Percentiles rank a stretch among this genome's conserved stretches.
These are phyloP conservation scores for Shinisaurus crocodilurus DNA, from an alignment of 2,113 vertebrate genomes.

Conservation along the genomic window DNA sequence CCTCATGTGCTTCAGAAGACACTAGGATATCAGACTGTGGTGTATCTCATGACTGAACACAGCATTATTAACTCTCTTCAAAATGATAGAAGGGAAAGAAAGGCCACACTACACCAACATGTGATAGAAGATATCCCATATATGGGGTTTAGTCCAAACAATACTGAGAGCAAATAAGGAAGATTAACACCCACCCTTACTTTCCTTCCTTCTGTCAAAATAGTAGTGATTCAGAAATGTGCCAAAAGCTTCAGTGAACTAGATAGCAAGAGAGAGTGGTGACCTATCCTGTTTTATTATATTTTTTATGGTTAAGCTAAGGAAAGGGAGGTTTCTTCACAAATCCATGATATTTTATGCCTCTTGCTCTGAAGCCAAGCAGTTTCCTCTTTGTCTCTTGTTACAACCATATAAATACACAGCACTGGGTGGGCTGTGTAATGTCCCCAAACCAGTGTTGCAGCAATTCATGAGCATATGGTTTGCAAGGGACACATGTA, in stretches of 20 bases:
- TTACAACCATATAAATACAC: conserved; percentile 20
- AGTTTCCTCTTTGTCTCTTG: conserved; percentile 10
- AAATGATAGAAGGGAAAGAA: neutral
- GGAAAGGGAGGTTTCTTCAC: conserved; percentile 51
- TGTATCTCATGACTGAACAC: neutral
- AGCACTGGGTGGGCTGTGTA: conserved; percentile 30
- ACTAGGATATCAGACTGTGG: neutral
- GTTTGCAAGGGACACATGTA: conserved; percentile 60
- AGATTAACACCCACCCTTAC: neutral
- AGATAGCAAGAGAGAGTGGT: neutral
- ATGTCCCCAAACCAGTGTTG: conserved; percentile 40
- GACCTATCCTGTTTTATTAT: neutral
- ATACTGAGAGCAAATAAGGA: neutral
- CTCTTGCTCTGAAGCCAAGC: conserved; percentile 7
- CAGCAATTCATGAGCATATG: conserved; percentile 20
- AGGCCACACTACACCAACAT: neutral
- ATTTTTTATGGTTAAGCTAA: conserved; percentile 45
- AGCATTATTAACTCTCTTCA: neutral
- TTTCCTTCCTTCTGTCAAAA: conserved; percentile 3
- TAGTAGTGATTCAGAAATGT: neutral
- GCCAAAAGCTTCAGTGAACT: neutral
- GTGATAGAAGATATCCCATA: neutral
- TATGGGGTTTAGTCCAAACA: neutral
- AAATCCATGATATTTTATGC: conserved; percentile 39
- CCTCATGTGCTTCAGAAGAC: neutral